Evolutionary conservation across 2,888 invertebrate genomes (phyloP), one percentile per base, ranked within the genome.

Genomic region (Caenorhabditis angaria): DNA sequence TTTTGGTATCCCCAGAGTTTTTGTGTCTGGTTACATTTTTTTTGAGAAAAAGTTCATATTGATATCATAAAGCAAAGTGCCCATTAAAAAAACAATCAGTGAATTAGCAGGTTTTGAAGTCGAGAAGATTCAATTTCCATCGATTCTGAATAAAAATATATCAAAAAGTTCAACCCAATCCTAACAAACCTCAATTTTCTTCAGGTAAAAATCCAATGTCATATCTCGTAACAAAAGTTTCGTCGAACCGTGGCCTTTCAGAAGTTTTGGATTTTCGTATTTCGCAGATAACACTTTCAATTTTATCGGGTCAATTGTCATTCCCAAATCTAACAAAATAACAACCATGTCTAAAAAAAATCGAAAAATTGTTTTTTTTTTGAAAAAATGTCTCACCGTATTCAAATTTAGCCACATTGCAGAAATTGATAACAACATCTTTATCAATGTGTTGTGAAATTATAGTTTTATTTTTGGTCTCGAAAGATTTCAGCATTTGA

Each of bases 41-140:
- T n/a, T n/a, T n/a, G n/a, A n/a, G n/a, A n/a, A n/a, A n/a, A n/a
- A n/a, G n/a, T n/a, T n/a, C n/a, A n/a, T n/a, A n/a, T n/a, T n/a
- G n/a, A n/a, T n/a, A n/a, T n/a, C n/a, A n/a, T n/a, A n/a, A n/a
- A n/a, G n/a, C n/a, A n/a, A n/a, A n/a, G n/a, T n/a, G n/a, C n/a
- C n/a, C n/a, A n/a, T n/a, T n/a, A n/a, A n/a, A n/a, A n/a, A n/a
- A n/a, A n/a, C n/a, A n/a, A n/a, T n/a, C n/a, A n/a, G n/a, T n/a
- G n/a, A n/a, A n/a, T 35, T 41, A 18, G 65, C 70, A 63, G 56
- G 50, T 69, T 51, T 48, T 55, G 61, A 47, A 64, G 51, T 56
- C 35, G 20, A 69, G 41, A 6, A 41, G 18, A 14, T 41, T 12
- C 3, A 41, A 18, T 41, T 41, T 41, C 55, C 59, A 57, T 55